Conservation (phyloP, 2,113 vertebrate species). For the Muscicapa adusta region DNA sequence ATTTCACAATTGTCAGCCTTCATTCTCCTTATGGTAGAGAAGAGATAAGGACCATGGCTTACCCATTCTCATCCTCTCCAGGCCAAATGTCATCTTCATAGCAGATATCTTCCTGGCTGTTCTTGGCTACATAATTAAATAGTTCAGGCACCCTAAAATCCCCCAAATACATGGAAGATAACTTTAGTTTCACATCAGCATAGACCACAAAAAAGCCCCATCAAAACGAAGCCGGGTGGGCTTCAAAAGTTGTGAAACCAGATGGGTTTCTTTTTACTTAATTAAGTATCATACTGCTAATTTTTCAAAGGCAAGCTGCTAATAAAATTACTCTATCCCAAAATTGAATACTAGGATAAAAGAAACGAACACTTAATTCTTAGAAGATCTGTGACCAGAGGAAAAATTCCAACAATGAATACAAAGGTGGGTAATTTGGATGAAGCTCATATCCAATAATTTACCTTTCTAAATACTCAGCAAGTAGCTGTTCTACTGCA, state of each 20-base stretch:
- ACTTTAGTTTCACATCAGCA: not conserved
- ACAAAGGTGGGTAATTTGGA: not conserved
- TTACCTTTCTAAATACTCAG: conserved; percentile 93
- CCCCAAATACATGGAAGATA: not conserved
- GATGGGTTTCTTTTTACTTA: not conserved
- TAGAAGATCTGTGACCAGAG: not conserved
- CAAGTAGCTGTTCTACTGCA: conserved; percentile 89
- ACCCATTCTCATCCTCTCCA: conserved; percentile 90
- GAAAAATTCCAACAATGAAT: not conserved
- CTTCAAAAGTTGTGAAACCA: not conserved
- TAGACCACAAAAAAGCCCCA: not conserved
- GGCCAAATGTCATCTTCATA: conserved; percentile 98
- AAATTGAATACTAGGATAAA: not conserved
- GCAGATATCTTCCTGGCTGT: conserved; percentile 93
- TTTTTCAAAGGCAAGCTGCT: not conserved
- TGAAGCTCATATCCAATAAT: not conserved
- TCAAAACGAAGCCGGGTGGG: not conserved
- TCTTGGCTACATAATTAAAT: conserved; percentile 85
- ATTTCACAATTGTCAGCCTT: not conserved
- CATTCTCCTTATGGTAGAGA: not conserved
- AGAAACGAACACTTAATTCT: not conserved
- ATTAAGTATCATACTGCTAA: not conserved
- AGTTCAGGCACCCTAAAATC: conserved; percentile 87
- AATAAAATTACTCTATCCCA: not conserved
- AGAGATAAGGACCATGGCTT: not conserved